Percentiles rank a stretch among this genome's conserved stretches.
Evolutionary conservation across 2,888 invertebrate genomes (phyloP).

Genomic region (Ditula angustiorana): DNA sequence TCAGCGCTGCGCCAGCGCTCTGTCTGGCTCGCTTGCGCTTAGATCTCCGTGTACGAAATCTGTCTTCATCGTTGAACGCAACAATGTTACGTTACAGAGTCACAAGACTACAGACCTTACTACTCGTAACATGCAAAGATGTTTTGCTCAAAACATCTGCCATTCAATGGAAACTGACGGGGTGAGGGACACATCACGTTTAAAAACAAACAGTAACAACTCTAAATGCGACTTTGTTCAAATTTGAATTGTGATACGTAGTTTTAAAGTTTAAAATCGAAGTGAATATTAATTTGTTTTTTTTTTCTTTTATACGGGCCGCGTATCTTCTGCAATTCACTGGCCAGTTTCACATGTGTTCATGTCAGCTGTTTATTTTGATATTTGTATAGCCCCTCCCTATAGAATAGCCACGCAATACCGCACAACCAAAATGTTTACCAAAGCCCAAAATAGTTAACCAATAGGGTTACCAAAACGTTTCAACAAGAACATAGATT

Average conservation of each 20-base stretch:
- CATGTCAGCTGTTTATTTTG: conserved; percentile 27
- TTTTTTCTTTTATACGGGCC: background rate
- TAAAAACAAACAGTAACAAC: background rate
- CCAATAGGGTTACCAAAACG: too few species aligned
- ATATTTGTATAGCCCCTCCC: too few species aligned
- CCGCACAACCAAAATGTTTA: too few species aligned
- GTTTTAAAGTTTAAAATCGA: background rate
- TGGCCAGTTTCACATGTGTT: conserved; percentile 6
- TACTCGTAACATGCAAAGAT: conserved; percentile 3
- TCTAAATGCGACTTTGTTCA: background rate
- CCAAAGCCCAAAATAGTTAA: too few species aligned
- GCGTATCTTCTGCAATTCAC: background rate
- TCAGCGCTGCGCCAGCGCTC: too few species aligned
- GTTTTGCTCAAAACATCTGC: conserved; percentile 26
- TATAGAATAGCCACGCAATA: too few species aligned
- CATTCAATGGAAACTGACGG: conserved; percentile 1
- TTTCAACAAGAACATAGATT: too few species aligned
- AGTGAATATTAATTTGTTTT: background rate
- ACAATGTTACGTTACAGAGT: too few species aligned
- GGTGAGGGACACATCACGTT: conserved; percentile 11
- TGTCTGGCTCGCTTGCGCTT: too few species aligned
- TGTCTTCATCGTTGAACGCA: too few species aligned
- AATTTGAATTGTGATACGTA: background rate
- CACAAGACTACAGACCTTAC: too few species aligned
- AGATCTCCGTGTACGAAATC: too few species aligned